Percentiles rank a stretch among this genome's conserved stretches.
These are phyloP conservation scores for Volucella inflata DNA, from an alignment of 2,888 invertebrate species.

Conservation along the genomic window DNA sequence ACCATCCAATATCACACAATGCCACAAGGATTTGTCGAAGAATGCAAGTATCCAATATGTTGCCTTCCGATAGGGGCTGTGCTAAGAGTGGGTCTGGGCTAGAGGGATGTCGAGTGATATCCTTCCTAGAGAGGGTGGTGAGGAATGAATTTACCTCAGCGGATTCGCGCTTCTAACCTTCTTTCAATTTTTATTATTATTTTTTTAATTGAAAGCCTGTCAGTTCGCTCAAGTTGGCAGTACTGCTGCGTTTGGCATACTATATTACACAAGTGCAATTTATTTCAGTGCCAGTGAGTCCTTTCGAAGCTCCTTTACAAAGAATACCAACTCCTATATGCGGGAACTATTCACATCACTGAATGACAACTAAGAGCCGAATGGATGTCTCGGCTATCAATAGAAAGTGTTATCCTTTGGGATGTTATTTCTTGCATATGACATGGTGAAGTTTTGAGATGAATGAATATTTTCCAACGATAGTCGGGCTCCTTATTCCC, in stretches of 20 bases:
- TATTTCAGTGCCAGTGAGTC: conserved; percentile 15
- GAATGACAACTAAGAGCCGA: not conserved
- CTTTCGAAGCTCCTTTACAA: too few relatives aligned
- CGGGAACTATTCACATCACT: not conserved
- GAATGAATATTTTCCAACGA: conserved; percentile 1
- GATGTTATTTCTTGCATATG: conserved; percentile 11
- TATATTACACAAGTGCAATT: conserved; percentile 37
- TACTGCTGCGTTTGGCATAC: conserved; percentile 53
- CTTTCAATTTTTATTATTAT: conserved; percentile 5
- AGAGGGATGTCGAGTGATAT: not conserved
- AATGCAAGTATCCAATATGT: conserved; percentile 66
- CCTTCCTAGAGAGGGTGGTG: conserved; percentile 20
- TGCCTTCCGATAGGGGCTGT: conserved; percentile 32
- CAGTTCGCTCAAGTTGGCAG: conserved; percentile 38
- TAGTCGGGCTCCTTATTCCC: too few relatives aligned
- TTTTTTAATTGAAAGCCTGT: conserved; percentile 70
- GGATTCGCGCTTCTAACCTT: conserved; percentile 18
- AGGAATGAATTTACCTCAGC: conserved; percentile 44
- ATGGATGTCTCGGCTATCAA: conserved; percentile 29
- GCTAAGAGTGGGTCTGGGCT: not conserved
- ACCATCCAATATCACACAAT: conserved; percentile 28
- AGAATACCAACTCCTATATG: too few relatives aligned
- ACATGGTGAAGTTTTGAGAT: conserved; percentile 13
- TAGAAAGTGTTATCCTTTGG: conserved; percentile 33
- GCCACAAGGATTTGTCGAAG: conserved; percentile 59